Conservation (phyloP, 2,113 vertebrate species). For the Eclectus roratus region DNA sequence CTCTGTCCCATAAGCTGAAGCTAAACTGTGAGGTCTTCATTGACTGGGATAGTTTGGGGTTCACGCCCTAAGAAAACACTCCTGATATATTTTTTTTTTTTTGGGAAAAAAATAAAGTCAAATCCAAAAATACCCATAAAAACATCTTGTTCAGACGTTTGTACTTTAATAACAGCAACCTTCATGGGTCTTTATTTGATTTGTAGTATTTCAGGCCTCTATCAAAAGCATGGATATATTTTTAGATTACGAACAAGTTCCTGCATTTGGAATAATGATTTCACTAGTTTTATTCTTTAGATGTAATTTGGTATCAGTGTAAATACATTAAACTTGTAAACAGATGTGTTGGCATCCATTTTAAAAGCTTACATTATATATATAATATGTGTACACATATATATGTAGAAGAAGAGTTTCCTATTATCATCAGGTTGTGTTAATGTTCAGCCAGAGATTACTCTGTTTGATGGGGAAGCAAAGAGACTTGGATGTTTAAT, state of each 20-base stretch:
- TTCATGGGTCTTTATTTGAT: neutral
- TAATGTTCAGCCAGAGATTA: constrained; percentile 66
- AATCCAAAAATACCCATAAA: neutral
- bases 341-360: neutral
- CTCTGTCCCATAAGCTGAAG: neutral
- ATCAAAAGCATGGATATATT: neutral
- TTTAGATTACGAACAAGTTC: neutral
- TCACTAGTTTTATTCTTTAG: neutral
- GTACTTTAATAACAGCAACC: neutral
- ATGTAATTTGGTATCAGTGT: neutral
- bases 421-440: constrained; percentile 42
- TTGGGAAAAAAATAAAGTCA: neutral
- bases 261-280: neutral
- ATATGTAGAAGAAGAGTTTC: neutral
- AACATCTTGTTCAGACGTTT: neutral
- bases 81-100: neutral
- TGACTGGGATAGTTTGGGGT: neutral
- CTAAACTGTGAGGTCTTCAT: neutral
- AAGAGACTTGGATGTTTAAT: constrained; percentile 66
- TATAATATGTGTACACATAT: neutral
- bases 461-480: constrained; percentile 58
- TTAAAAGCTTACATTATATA: neutral
- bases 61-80: neutral
- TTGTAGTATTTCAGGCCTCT: constrained; percentile 14
- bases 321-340: neutral